These are phyloP conservation scores for Laothoe populi DNA, from an alignment of 2,888 invertebrate genomes.

Conservation along the genomic window DNA sequence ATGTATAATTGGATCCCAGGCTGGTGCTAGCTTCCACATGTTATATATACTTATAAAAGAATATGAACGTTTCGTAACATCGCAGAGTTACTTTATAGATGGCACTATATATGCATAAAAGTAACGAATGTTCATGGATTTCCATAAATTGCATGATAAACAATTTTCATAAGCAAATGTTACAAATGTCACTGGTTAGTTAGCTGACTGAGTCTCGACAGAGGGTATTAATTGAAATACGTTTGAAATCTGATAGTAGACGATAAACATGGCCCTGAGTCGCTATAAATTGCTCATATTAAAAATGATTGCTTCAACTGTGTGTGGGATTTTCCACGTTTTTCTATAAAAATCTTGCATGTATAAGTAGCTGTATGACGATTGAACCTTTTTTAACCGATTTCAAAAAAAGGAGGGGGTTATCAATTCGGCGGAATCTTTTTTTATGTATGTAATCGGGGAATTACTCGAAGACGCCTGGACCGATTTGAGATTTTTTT, in stretches of 20 bases:
- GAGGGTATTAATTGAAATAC: background rate
- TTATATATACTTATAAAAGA: too few species aligned
- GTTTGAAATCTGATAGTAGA: background rate
- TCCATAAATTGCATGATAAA: background rate
- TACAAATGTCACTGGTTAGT: background rate
- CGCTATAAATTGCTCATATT: background rate
- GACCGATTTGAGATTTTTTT: too few species aligned
- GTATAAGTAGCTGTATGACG: too few species aligned
- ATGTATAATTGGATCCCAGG: too few species aligned
- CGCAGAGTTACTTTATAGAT: conserved; percentile 3
- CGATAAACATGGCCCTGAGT: background rate
- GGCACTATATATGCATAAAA: background rate
- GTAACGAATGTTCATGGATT: background rate
- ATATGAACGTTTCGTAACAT: background rate
- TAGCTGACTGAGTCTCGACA: background rate
- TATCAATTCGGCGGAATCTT: too few species aligned
- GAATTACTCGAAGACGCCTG: too few species aligned
- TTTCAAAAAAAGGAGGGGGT: too few species aligned
- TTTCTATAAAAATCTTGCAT: background rate
- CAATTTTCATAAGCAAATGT: background rate
- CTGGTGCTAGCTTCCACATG: too few species aligned
- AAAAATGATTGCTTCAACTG: conserved; percentile 8
- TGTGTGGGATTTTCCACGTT: conserved; percentile 13
- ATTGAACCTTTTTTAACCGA: too few species aligned
- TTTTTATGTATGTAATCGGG: too few species aligned